Conservation (phyloP, 1,140 invertebrate genomes). For the Cephus cinctus region DNA sequence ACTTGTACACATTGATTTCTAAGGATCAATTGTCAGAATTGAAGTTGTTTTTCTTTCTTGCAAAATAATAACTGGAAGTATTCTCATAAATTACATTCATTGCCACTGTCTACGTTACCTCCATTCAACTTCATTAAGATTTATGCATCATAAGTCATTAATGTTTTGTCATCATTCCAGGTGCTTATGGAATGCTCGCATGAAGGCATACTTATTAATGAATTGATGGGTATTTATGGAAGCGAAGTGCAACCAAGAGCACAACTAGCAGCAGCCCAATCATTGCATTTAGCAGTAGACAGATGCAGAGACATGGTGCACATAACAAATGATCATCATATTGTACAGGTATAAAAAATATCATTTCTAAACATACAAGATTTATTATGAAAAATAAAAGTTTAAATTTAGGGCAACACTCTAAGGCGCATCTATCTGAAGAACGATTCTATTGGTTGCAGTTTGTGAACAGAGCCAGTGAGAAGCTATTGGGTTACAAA, state of each 20-base stretch:
- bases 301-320: slow-evolving; percentile 82
- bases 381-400: slow-evolving; percentile 10
- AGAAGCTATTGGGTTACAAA: slow-evolving; percentile 73
- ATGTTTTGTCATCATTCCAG: slow-evolving; percentile 32
- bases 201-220: slow-evolving; percentile 68
- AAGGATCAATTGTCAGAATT: neutral
- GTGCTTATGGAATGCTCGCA: slow-evolving; percentile 60
- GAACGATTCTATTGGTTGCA: slow-evolving; percentile 48
- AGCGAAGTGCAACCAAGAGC: slow-evolving; percentile 58
- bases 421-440: slow-evolving; percentile 32
- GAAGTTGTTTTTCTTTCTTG: neutral
- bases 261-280: slow-evolving; percentile 64
- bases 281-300: slow-evolving; percentile 83
- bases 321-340: slow-evolving; percentile 80
- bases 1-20: too few relatives aligned
- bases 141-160: slow-evolving; percentile 37
- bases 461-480: slow-evolving; percentile 80
- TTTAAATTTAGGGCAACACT: slow-evolving; percentile 23
- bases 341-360: slow-evolving; percentile 70
- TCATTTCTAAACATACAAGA: too few relatives aligned
- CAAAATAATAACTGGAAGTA: slow-evolving; percentile 8
- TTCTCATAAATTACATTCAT: neutral
- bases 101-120: slow-evolving; percentile 18
- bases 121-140: slow-evolving; percentile 68
- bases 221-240: slow-evolving; percentile 62